A percentile compares a stretch with the other conserved stretches of the same genome.
Conservation (phyloP, 23 tunicate species). For the Botrylloides violaceus region DNA sequence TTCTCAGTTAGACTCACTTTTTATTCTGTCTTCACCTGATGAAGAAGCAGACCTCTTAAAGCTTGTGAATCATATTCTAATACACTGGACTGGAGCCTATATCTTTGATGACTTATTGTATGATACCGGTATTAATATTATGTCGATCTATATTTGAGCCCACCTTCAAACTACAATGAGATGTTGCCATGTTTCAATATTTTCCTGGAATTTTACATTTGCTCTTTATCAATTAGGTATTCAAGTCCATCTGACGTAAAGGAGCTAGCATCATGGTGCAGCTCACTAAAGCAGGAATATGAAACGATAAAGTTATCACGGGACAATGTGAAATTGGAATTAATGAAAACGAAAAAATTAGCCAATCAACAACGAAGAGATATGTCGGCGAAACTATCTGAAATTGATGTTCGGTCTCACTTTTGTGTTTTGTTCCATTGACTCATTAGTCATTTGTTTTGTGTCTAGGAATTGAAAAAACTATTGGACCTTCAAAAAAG, state of each 20-base stretch:
- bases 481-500: background rate
- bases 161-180: too few relatives aligned
- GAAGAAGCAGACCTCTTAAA: too few relatives aligned
- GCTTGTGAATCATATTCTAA: too few relatives aligned
- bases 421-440: background rate
- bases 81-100: too few relatives aligned
- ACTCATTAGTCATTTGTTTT: background rate
- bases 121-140: too few relatives aligned
- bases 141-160: too few relatives aligned
- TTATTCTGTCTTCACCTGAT: too few relatives aligned
- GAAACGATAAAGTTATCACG: constrained; percentile 49
- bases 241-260: constrained; percentile 4
- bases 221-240: constrained; percentile 6
- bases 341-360: constrained; percentile 47
- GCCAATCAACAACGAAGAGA: too few relatives aligned
- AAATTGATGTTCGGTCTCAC: background rate
- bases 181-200: too few relatives aligned
- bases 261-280: constrained; percentile 54
- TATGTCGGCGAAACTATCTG: background rate
- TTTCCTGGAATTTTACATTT: too few relatives aligned
- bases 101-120: too few relatives aligned
- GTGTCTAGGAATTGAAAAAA: constrained; percentile 23
- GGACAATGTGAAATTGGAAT: constrained; percentile 23
- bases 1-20: constrained; percentile 8
- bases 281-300: constrained; percentile 84